A percentile compares a stretch with the other conserved stretches of the same genome.
Conservation (phyloP, 1,140 invertebrate genomes). For the Lordiphosa collinella region DNA sequence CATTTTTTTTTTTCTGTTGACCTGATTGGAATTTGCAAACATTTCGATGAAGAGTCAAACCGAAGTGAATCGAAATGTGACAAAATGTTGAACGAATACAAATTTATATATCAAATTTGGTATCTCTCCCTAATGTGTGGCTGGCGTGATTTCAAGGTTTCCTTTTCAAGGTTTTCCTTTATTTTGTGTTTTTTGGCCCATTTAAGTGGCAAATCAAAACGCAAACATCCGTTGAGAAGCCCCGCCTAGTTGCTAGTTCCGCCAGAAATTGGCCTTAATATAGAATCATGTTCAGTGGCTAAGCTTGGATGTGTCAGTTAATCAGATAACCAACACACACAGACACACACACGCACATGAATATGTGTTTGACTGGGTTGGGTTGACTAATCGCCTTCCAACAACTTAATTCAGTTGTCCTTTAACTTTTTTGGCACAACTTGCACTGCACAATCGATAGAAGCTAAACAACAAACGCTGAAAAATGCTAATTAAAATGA, state of each 20-base stretch:
- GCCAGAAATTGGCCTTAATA: conserved; percentile 55
- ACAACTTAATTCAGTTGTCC: conserved; percentile 62
- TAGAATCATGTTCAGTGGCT: conserved; percentile 57
- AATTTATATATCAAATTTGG: too few relatives aligned
- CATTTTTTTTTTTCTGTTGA: too few relatives aligned
- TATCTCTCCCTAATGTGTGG: conserved; percentile 38
- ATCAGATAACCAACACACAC: conserved; percentile 55
- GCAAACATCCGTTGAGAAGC: conserved; percentile 60
- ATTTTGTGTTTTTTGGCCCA: neutral
- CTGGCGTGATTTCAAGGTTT: conserved; percentile 72
- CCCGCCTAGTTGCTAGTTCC: conserved; percentile 55
- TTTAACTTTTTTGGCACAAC: conserved; percentile 15
- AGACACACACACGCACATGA: too few relatives aligned
- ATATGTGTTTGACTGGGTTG: conserved; percentile 9
- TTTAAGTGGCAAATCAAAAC: conserved; percentile 46
- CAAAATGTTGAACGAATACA: too few relatives aligned
- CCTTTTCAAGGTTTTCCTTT: conserved; percentile 2
- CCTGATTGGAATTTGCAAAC: conserved; percentile 55
- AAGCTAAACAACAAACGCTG: conserved; percentile 28
- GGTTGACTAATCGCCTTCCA: conserved; percentile 57
- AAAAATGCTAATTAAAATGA: conserved; percentile 70
- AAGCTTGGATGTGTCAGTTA: conserved; percentile 57
- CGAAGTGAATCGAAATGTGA: neutral
- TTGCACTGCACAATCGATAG: conserved; percentile 40
- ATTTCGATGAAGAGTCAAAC: neutral